Conservation (phyloP, 2,888 invertebrate species). For the Rugalucina vietnamica region DNA sequence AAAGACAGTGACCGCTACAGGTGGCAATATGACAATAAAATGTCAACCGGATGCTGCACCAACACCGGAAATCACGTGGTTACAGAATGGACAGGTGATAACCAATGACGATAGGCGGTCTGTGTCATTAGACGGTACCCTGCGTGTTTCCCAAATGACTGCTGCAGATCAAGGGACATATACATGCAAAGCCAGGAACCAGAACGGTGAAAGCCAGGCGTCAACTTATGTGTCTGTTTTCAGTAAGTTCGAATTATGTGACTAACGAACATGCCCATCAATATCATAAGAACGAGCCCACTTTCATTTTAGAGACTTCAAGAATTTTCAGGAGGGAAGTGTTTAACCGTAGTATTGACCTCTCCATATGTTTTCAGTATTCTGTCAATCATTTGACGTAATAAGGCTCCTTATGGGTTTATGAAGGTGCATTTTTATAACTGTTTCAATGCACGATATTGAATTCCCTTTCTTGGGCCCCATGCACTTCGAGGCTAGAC, state of each 20-base stretch:
- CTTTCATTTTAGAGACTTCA: no score
- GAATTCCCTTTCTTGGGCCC: no score
- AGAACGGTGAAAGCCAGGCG: constrained; percentile 63
- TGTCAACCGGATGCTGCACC: constrained; percentile 98
- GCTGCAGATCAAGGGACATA: constrained; percentile 73
- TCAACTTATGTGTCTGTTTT: constrained; percentile 38
- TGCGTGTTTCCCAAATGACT: constrained; percentile 88
- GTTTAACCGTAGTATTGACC: no score
- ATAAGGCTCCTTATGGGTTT: no score
- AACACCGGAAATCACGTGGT: constrained; percentile 91
- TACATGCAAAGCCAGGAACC: constrained; percentile 76
- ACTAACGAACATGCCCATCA: no score
- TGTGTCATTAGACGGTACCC: constrained; percentile 87
- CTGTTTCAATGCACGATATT: no score
- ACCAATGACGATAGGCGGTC: constrained; percentile 10
- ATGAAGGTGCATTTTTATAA: no score
- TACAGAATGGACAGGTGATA: constrained; percentile 89
- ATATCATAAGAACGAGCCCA: no score
- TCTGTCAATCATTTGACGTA: no score
- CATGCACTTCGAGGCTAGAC: no score
- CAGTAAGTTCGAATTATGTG: constrained; percentile 43
- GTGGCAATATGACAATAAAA: constrained; percentile 93
- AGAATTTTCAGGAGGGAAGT: no score
- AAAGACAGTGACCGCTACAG: constrained; percentile 93
- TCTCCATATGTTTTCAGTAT: no score